These are phyloP conservation scores for Trididemnum clinides DNA, from an alignment of 23 tunicate genomes.

Conservation along the genomic window DNA sequence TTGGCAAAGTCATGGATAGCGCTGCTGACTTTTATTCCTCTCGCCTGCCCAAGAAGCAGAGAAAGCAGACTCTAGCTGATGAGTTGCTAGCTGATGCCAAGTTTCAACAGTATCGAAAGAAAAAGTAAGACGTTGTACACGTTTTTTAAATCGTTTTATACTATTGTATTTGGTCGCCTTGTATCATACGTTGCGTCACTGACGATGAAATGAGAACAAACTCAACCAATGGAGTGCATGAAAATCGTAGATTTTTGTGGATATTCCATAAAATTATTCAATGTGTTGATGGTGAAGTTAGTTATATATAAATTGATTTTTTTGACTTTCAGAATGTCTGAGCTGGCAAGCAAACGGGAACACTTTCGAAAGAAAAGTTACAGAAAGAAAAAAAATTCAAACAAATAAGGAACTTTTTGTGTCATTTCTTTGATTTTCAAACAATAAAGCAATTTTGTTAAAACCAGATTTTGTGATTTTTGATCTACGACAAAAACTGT, in stretches of 20 bases:
- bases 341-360: neutral
- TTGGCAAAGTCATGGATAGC: slow-evolving; percentile 78
- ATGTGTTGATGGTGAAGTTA: no score
- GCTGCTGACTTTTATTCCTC: slow-evolving; percentile 84
- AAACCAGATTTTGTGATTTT: no score
- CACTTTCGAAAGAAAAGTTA: neutral
- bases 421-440: neutral
- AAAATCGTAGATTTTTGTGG: no score
- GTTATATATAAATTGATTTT: neutral
- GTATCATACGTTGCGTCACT: no score
- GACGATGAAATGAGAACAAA: no score
- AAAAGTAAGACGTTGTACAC: slow-evolving; percentile 40
- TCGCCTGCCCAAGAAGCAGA: slow-evolving; percentile 73
- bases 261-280: no score
- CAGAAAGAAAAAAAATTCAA: neutral
- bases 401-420: neutral
- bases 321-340: neutral
- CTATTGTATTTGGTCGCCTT: no score
- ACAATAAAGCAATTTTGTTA: no score
- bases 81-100: slow-evolving; percentile 78
- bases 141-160: no score
- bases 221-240: no score
- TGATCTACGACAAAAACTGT: no score
- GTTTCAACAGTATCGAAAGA: slow-evolving; percentile 61
- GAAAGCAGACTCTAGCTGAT: slow-evolving; percentile 73